Evolutionary conservation across 2,888 invertebrate genomes (phyloP), one percentile per base, ranked within the genome.

Genomic region (Chironomus tentans): DNA sequence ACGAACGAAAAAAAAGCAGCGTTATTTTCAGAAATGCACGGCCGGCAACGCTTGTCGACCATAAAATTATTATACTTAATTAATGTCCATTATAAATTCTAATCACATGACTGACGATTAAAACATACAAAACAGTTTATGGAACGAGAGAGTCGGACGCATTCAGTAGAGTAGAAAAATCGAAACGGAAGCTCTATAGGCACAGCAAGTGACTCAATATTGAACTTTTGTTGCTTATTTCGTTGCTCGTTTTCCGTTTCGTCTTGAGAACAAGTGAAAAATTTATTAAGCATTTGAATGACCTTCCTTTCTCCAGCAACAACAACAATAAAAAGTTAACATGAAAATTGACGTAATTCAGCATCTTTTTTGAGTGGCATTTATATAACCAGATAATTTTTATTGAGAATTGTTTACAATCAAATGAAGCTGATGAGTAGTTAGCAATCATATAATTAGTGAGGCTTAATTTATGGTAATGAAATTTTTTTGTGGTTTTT

Each of bases 51-150:
- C 22, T 28, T 47, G 61, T 22, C 7, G 12, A 56, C 50, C 22
- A 71, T 28, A 22, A 73, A 61, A 46, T 38, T 28, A 47, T 24
- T 65, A 24, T 21, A 68, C 7, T 47, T 74, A 48, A 74, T 74
- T 74, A 74, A 68, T 74, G 46, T 65, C 68, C 65, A 74, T 74
- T 74, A 46, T 46, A 74, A 68, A 74, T 74, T 74, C 74, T 62
- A 71, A 50, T 71, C 71, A 71, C 71, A 71, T 47, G 65, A 74
- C 21, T 62, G 62, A 61, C 38, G 21, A 22, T 65, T 65, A 65
- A 22, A 65, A 65, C 72, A 24, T 46, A 62, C 10, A 24, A n/a
- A 24, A 71, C 71, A 56, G 56, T 72, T 72, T 56, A 28, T 18
- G 38, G 38, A 38, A 5, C 5, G 38, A 38, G 21, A 46, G 47